These are phyloP conservation scores for Petroica traversi DNA, from an alignment of 2,113 vertebrate species.

Conservation along the genomic window DNA sequence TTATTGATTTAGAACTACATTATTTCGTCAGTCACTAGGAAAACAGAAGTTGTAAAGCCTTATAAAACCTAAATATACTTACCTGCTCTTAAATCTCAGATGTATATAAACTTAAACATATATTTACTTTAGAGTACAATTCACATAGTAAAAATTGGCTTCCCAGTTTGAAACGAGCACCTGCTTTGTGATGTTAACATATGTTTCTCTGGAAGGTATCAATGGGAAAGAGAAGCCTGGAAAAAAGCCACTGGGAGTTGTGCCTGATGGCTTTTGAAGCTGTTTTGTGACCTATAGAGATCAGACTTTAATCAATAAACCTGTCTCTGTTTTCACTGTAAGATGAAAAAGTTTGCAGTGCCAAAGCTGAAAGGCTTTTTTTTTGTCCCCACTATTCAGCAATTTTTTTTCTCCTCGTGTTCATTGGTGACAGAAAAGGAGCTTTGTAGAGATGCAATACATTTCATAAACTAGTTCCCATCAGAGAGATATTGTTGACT, in stretches of 20 bases:
- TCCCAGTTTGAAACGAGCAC: background rate
- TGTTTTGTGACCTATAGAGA: slow-evolving; percentile 7
- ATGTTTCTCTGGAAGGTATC: background rate
- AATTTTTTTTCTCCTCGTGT: background rate
- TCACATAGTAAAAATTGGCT: background rate
- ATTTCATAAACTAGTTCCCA: background rate
- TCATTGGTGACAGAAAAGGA: background rate
- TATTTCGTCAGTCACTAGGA: background rate
- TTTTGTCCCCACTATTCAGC: background rate
- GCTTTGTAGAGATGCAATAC: background rate
- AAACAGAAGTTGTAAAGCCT: background rate
- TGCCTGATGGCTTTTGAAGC: slow-evolving; percentile 12
- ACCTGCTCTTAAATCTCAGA: background rate
- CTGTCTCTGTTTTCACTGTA: slow-evolving; percentile 10
- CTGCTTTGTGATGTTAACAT: background rate
- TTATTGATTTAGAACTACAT: background rate
- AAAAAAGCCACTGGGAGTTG: background rate
- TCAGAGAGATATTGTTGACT: background rate
- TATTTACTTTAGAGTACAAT: background rate
- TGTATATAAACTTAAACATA: background rate
- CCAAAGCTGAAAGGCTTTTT: slow-evolving; percentile 7
- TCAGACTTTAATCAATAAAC: slow-evolving; percentile 43
- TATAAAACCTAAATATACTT: background rate
- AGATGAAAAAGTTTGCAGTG: background rate
- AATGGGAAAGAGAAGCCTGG: background rate